Evolutionary conservation across 2,888 invertebrate species (phyloP), one percentile per base, ranked within the genome.

Genomic region (Pandemis heparana): DNA sequence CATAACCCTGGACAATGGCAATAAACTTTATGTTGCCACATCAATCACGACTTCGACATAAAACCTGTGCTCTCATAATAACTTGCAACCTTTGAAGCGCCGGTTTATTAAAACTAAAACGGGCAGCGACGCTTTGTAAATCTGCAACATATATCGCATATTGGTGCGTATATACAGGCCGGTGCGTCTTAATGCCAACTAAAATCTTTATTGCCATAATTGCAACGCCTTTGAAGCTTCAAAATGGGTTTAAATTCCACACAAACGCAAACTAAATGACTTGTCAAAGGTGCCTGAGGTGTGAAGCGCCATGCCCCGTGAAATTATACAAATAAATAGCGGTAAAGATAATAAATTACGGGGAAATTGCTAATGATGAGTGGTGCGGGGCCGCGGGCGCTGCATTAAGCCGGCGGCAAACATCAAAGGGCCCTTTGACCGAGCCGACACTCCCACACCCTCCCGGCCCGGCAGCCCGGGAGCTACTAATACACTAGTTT

Each of bases 361-460:
- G 92, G 93, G 92, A 94, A 94, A 94, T 94, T 93, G 93, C 92
- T 94, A 94, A 94, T 94, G 94, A 94, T 92, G 93, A 92, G 90
- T 86, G 91, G 88, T 82, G 89, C 88, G 90, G 90, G 92, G 85
- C 88, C 89, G 92, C 91, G 92, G 92, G 93, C 92, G 94, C 92
- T 94, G 94, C 93, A 93, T 94, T 94, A 94, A 93, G 93, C 92
- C 93, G 91, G 89, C 94, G 94, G 94, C 94, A 94, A 92, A 94
- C 94, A 94, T 94, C 93, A 93, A 94, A 94, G 94, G 88, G 88
- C 90, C 87, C 94, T 94, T 94, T 94, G 94, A 94, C 93, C 92
- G 93, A 86, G 92, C 94, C 94, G 94, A 88, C 94, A 89, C 92
- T 88, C 91, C 91, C 91, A 89, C 90, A 87, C 91, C 87, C 88